A percentile compares a stretch with the other conserved stretches of the same genome.
Conservation (phyloP, 2,797 vertebrate genomes). For the Coranthus polyacanthus region DNA sequence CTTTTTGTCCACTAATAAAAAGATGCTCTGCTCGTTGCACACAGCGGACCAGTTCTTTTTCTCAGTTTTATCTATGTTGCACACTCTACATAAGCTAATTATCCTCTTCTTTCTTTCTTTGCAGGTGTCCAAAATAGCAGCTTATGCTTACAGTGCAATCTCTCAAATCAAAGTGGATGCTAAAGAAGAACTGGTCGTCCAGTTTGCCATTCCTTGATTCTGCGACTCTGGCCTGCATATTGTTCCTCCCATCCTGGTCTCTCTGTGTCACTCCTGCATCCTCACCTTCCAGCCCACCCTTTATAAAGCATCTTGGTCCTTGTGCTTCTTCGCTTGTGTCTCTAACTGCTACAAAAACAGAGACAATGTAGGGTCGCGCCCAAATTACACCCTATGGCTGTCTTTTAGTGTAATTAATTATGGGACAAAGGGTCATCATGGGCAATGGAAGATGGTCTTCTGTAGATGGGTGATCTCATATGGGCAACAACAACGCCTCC, state of each 20-base stretch:
- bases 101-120: conserved; percentile 34
- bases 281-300: conserved; percentile 57
- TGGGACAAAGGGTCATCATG: conserved; percentile 16
- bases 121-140: conserved; percentile 96
- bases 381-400: conserved; percentile 35
- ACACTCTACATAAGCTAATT: background rate
- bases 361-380: conserved; percentile 44
- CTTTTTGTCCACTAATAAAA: background rate
- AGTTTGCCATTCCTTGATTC: conserved; percentile 96
- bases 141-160: conserved; percentile 96
- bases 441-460: conserved; percentile 10
- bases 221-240: conserved; percentile 37
- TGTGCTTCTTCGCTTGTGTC: conserved; percentile 61
- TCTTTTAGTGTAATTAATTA: conserved; percentile 35
- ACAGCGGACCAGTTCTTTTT: background rate
- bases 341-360: conserved; percentile 59
- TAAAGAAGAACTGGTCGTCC: conserved; percentile 97
- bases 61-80: conserved; percentile 6
- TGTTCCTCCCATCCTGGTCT: conserved; percentile 60
- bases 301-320: conserved; percentile 63
- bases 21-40: background rate
- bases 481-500: conserved; percentile 37
- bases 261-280: conserved; percentile 66
- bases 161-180: conserved; percentile 97
- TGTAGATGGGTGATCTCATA: conserved; percentile 27